Percentiles rank a stretch among this genome's conserved stretches.
These are phyloP conservation scores for Alca torda DNA, from an alignment of 2,797 vertebrate species.

Conservation along the genomic window DNA sequence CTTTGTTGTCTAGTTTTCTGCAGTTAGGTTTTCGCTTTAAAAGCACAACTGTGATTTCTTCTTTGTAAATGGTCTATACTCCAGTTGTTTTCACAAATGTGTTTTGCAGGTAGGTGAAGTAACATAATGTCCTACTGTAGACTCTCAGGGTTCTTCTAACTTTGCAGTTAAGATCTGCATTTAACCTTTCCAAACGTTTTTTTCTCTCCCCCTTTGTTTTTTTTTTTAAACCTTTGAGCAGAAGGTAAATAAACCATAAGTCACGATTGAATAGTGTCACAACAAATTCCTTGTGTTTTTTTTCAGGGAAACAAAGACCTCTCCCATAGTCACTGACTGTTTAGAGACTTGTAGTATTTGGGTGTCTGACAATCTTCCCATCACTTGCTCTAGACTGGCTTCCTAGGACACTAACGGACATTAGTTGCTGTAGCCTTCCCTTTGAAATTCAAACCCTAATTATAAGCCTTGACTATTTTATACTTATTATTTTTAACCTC, in stretches of 20 bases:
- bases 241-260: neutral
- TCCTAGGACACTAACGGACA: neutral
- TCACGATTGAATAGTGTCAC: neutral
- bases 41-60: neutral
- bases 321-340: neutral
- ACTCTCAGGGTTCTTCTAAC: neutral
- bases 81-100: neutral
- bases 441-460: neutral
- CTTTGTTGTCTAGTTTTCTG: neutral
- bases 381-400: neutral
- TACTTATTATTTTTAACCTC: neutral
- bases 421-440: neutral
- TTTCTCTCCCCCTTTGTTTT: too few relatives aligned
- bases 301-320: neutral
- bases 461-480: neutral
- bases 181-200: neutral
- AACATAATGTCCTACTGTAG: neutral
- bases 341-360: neutral
- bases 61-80: neutral
- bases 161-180: neutral
- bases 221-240: neutral
- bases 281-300: neutral
- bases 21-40: neutral
- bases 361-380: neutral
- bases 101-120: neutral